Percentiles rank a stretch among this genome's conserved stretches.
Conservation (phyloP, 2,797 vertebrate genomes). For the Ambastaia sidthimunki region DNA sequence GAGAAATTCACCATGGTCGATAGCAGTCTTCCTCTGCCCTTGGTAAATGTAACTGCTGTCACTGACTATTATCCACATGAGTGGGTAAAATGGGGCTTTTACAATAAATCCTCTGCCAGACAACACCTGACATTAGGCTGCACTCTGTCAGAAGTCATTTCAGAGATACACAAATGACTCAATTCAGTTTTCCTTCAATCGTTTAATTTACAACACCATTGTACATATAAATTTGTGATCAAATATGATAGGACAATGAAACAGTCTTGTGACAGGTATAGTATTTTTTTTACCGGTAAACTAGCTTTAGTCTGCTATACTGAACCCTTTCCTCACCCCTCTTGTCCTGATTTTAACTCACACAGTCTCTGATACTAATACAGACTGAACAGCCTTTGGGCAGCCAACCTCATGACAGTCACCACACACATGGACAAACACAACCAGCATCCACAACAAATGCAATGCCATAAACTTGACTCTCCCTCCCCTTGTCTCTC, state of each 20-base stretch:
- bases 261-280: neutral
- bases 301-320: neutral
- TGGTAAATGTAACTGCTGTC: conserved; percentile 28
- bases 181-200: neutral
- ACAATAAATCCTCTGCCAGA: neutral
- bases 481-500: neutral
- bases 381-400: conserved; percentile 46
- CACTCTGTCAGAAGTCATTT: neutral
- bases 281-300: neutral
- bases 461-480: neutral
- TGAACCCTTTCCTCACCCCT: conserved; percentile 14
- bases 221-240: too few species aligned
- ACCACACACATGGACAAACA: conserved; percentile 25
- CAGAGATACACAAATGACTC: neutral
- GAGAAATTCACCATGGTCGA: conserved; percentile 25
- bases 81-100: conserved; percentile 40
- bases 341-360: conserved; percentile 43
- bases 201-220: neutral
- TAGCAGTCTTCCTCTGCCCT: conserved; percentile 28
- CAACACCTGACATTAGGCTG: neutral
- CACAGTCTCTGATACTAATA: conserved; percentile 39
- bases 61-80: conserved; percentile 44
- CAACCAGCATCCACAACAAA: conserved; percentile 27
- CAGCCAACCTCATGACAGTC: conserved; percentile 5
- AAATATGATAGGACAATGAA: neutral